phyloP scores from a whole-genome alignment of 2,888 invertebrate species.

The Ormyrus rosae region DNA sequence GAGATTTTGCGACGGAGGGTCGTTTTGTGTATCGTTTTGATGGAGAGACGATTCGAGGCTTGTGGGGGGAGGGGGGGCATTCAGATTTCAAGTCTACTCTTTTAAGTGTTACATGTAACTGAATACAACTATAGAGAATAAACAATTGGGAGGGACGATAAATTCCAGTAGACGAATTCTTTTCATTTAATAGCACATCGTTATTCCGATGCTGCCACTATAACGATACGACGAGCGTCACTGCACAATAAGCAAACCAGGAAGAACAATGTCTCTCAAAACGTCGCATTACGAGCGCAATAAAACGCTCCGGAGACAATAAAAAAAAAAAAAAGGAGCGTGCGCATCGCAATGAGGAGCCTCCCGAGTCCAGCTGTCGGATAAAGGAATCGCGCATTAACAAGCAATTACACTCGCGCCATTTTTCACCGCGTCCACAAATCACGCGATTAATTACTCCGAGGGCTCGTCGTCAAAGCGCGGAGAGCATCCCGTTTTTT shows the following conservation, averaged over 20 bases:
- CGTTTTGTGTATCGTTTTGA: not conserved
- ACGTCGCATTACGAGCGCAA: not conserved
- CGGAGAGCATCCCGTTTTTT: conserved; percentile 9
- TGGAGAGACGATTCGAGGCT: conserved; percentile 1
- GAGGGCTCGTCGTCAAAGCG: conserved; percentile 13
- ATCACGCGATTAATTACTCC: conserved; percentile 61
- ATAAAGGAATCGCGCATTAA: conserved; percentile 37
- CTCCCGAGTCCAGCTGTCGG: conserved; percentile 28
- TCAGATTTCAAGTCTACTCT: not conserved
- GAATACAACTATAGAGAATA: no score
- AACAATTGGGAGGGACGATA: not conserved
- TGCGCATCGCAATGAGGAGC: no score
- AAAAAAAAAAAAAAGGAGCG: not conserved
- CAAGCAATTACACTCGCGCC: conserved; percentile 57
- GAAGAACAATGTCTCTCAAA: not conserved
- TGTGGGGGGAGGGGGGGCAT: not conserved
- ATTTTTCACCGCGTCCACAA: conserved; percentile 42
- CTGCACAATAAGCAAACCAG: no score
- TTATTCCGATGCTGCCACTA: no score
- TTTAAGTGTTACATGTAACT: not conserved
- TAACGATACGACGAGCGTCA: no score
- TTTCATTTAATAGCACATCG: no score
- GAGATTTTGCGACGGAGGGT: not conserved
- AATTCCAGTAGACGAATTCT: no score
- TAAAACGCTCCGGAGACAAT: conserved; percentile 13